Conservation (phyloP, 2,797 vertebrate genomes). For the Lacerta bilineata region DNA sequence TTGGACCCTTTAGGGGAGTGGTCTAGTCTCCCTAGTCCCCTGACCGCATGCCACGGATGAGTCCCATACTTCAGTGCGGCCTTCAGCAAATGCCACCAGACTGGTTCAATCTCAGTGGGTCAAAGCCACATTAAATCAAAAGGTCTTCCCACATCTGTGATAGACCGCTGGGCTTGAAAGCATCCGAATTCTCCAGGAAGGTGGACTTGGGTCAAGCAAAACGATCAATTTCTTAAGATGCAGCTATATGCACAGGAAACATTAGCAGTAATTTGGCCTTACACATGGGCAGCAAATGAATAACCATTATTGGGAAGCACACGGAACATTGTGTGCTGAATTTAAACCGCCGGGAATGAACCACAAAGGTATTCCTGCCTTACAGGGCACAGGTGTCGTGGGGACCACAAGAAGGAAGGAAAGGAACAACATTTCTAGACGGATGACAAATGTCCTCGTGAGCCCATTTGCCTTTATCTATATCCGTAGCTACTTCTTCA, state of each 20-base stretch:
- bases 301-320: neutral
- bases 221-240: neutral
- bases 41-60: too few relatives aligned
- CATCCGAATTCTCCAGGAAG: neutral
- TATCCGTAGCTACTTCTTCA: conserved; percentile 12
- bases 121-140: neutral
- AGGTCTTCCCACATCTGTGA: neutral
- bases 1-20: too few relatives aligned
- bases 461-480: neutral
- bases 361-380: neutral
- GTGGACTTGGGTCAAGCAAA: neutral
- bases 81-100: neutral
- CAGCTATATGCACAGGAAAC: neutral
- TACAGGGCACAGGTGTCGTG: neutral
- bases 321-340: neutral
- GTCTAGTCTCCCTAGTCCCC: too few relatives aligned
- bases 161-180: neutral
- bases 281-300: too few relatives aligned
- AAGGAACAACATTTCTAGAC: neutral
- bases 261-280: neutral
- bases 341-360: neutral
- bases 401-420: neutral
- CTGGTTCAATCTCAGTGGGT: neutral
- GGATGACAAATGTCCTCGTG: neutral
- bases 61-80: neutral